These are phyloP conservation scores for Drosophila nigrodunni DNA, from an alignment of 1,140 invertebrate genomes.

Conservation along the genomic window DNA sequence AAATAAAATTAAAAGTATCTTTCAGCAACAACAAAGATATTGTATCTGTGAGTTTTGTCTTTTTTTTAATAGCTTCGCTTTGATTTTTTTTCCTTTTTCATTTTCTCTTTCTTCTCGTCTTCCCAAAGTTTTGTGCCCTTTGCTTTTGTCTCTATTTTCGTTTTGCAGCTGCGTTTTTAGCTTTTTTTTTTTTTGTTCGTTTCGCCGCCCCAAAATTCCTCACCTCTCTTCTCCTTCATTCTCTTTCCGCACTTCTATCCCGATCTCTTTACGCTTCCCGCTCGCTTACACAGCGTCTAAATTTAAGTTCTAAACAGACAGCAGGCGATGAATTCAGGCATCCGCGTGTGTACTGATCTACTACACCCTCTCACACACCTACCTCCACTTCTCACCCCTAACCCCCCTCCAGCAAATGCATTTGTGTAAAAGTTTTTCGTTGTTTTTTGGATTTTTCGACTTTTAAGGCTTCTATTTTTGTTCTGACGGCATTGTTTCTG, in stretches of 20 bases:
- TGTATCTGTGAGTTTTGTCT: constrained; percentile 23
- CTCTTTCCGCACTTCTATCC: too few species aligned
- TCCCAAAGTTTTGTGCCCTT: constrained; percentile 27
- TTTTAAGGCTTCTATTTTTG: constrained; percentile 59
- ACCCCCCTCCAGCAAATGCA: constrained; percentile 15
- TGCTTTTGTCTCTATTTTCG: constrained; percentile 43
- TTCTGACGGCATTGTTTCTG: constrained; percentile 64
- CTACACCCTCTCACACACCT: too few species aligned
- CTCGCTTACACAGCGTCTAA: constrained; percentile 34
- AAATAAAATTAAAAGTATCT: constrained; percentile 51
- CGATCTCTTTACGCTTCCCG: neutral
- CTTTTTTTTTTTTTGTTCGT: constrained; percentile 51
- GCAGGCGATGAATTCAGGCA: constrained; percentile 32
- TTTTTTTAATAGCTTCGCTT: constrained; percentile 37
- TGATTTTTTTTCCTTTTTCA: neutral
- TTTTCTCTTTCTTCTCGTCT: constrained; percentile 5
- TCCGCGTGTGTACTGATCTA: constrained; percentile 1
- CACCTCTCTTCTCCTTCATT: neutral
- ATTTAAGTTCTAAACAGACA: constrained; percentile 72
- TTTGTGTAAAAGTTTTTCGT: constrained; percentile 53
- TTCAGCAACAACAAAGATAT: constrained; percentile 4
- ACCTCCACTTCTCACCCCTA: neutral
- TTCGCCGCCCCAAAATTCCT: neutral
- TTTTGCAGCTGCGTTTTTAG: constrained; percentile 58
- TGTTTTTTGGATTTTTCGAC: constrained; percentile 47